Percentiles rank a stretch among this genome's conserved stretches.
Evolutionary conservation across 2,797 vertebrate species (phyloP).

Genomic region (Triplophysa yarkandensis): DNA sequence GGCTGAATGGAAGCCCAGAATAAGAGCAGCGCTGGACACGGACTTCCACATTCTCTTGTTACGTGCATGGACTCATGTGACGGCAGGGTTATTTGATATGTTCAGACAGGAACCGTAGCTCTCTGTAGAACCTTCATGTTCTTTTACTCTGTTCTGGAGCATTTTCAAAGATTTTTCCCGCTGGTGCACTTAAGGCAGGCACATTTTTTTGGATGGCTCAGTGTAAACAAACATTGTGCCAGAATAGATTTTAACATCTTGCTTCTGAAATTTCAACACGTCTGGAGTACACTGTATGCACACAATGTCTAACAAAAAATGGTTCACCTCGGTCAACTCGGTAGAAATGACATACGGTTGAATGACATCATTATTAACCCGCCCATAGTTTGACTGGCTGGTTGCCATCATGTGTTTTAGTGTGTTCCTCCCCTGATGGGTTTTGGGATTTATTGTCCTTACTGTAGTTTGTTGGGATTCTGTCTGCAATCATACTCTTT

Average conservation of each 20-base stretch:
- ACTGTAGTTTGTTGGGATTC: background rate
- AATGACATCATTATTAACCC: slow-evolving; percentile 30
- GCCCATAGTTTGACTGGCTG: slow-evolving; percentile 25
- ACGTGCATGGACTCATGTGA: slow-evolving; percentile 44
- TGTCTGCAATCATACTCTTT: too few species aligned
- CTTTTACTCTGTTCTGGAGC: background rate
- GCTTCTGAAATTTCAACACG: background rate
- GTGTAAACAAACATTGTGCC: slow-evolving; percentile 8
- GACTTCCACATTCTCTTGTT: slow-evolving; percentile 40
- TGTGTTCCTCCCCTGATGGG: background rate
- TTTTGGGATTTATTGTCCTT: slow-evolving; percentile 1
- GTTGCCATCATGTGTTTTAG: background rate
- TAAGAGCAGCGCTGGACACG: slow-evolving; percentile 7
- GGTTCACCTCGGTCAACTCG: background rate
- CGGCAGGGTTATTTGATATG: slow-evolving; percentile 40
- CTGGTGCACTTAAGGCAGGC: slow-evolving; percentile 8
- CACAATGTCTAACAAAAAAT: slow-evolving; percentile 10
- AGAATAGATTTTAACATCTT: slow-evolving; percentile 6
- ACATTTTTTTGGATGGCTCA: slow-evolving; percentile 21
- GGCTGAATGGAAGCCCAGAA: slow-evolving; percentile 17
- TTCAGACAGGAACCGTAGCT: slow-evolving; percentile 31
- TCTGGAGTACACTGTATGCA: background rate
- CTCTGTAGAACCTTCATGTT: slow-evolving; percentile 13
- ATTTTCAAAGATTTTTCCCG: background rate
- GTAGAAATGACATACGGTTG: slow-evolving; percentile 18